Evolutionary conservation across 2,888 invertebrate genomes (phyloP).

Genomic region (Troglohyphantes excavatus): DNA sequence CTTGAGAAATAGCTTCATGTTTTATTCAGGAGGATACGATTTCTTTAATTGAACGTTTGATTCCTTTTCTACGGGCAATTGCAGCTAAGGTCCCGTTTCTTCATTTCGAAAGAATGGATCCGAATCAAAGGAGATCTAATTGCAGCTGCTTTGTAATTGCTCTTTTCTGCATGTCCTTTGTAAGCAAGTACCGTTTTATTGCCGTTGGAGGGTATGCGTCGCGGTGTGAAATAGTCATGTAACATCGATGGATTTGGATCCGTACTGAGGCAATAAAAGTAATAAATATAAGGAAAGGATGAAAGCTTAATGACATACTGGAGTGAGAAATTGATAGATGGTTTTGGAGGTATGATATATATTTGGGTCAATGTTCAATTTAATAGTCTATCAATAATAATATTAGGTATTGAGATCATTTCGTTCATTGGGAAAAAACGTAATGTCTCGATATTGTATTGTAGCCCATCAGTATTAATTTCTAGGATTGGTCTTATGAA

Average conservation of each 20-base stretch:
- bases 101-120: conserved; percentile 26
- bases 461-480: neutral
- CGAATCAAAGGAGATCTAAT: conserved; percentile 9
- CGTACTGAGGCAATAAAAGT: neutral
- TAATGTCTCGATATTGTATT: neutral
- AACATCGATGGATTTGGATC: neutral
- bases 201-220: neutral
- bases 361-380: conserved; percentile 11
- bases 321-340: neutral
- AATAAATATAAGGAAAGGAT: no score
- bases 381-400: neutral
- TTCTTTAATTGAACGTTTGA: conserved; percentile 17
- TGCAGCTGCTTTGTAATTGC: conserved; percentile 14
- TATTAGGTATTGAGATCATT: no score
- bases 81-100: neutral
- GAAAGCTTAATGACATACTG: neutral
- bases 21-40: conserved; percentile 42
- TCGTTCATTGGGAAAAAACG: neutral
- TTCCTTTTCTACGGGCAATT: neutral
- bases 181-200: neutral
- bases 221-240: neutral
- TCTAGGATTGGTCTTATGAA: neutral
- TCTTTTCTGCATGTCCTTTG: neutral
- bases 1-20: conserved; percentile 35
- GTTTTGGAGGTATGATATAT: neutral